Evolutionary conservation across 2,797 vertebrate genomes (phyloP).

Genomic region (Prionace glauca): DNA sequence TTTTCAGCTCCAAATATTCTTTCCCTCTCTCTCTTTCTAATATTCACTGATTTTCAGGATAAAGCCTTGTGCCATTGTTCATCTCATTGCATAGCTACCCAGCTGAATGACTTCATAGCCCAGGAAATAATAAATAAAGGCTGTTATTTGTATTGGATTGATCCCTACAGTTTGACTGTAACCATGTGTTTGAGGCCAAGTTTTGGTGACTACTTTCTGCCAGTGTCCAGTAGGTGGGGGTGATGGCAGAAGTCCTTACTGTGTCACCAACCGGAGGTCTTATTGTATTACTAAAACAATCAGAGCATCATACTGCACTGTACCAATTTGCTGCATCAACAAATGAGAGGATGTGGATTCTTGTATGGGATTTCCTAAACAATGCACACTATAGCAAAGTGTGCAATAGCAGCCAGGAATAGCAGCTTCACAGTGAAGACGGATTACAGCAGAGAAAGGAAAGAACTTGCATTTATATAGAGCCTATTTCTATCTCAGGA

Average conservation of each 20-base stretch:
- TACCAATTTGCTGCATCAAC: too few species aligned
- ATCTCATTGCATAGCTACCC: not conserved
- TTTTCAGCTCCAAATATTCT: not conserved
- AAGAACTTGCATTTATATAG: not conserved
- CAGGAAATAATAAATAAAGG: not conserved
- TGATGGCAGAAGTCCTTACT: not conserved
- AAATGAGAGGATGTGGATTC: not conserved
- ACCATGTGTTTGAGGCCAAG: not conserved
- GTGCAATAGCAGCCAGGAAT: not conserved
- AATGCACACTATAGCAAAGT: not conserved
- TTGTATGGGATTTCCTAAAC: not conserved
- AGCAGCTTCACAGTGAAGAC: too few species aligned
- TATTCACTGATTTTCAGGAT: not conserved
- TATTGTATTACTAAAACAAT: not conserved
- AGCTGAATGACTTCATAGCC: not conserved
- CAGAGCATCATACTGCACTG: not conserved
- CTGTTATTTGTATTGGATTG: not conserved
- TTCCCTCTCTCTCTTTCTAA: not conserved
- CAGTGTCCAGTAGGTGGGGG: not conserved
- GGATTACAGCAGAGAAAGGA: not conserved
- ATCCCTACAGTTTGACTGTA: not conserved
- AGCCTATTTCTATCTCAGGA: not conserved
- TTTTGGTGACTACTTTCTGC: not conserved
- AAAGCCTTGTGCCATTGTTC: not conserved
- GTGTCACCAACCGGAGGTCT: not conserved